Evolutionary conservation across 2,888 invertebrate species (phyloP), one percentile per base, ranked within the genome.

Genomic region (Diaphora mendica): DNA sequence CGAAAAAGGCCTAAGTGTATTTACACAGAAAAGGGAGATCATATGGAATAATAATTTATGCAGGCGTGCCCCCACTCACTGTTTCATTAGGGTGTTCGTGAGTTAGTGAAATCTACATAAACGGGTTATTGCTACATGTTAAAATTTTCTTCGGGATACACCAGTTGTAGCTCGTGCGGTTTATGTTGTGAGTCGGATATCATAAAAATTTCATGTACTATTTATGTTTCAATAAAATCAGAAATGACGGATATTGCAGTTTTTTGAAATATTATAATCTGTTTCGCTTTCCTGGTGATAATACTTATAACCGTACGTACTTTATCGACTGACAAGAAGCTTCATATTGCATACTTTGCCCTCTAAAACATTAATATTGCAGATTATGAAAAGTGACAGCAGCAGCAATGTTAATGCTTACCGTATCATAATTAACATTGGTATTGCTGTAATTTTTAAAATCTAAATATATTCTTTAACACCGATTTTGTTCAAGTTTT

Each of bases 41-140:
- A 88, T 89, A 89, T 86, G 87, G 82, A 87, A 90, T 89, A 89
- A 92, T 92, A 91, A 92, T 91, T 91, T 92, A 91, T 91, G 88
- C 89, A 85, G 87, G 87, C 83, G 82, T 84, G 85, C 88, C 87
- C 66, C 82, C 89, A 88, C 91, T 92, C 88, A 88, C 85, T 87
- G 89, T 92, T 93, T 93, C 93, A 93, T 93, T 91, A 92, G 84
- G 85, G 86, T 83, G 86, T 87, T 85, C 85, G 87, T 86, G 87
- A 93, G 92, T 93, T 91, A 91, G 91, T 90, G 87, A 89, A 92
- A 92, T 92, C 87, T 92, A 89, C 92, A 93, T 93, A 93, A 93
- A 90, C 86, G 89, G 86, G 88, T 92, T 93, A 93, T 90, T 89
- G 89, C 86, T 88, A 86, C 64, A 85, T 85, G 82, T 86, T 80